Base-by-base conservation (phyloP, 2,113 vertebrate genomes). In the Silurus glanis region DNA sequence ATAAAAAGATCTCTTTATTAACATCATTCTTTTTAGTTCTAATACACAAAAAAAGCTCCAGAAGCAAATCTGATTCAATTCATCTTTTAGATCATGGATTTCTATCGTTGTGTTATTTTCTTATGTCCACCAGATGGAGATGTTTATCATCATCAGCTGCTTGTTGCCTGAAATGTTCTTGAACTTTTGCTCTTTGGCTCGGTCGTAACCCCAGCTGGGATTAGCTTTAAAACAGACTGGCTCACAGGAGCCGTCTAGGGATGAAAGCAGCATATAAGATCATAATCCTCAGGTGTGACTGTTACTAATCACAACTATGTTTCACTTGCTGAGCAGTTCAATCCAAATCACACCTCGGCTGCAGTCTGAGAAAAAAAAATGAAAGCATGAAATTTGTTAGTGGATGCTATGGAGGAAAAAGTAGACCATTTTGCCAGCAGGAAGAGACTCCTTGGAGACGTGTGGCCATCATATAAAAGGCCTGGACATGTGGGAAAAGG, bases 401-500 rank as follows among this genome's bases (percentile, higher is more conserved):
- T 92, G 90, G 87, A 90, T 90, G 84, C 89, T 86, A 9, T 79
- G 25, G 56, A 80, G 61, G 72, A 75, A 62, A 37, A 71, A 89
- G 75, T 13, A 88, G 86, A 62, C 87, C 89, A 51, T 74, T 72
- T 82, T 81, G 88, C 76, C 89, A 89, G 90, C 79, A 87, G 84
- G 85, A 14, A 86, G 83, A 62, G 37, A 58, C 67, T 84, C 91
- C 86, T 83, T 21, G 8, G 74, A 90, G 90, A 82, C 74, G 56
- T 83, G 69, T 82, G 84, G 78, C 82, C 82, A 82, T 82, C 61
- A 86, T 89, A 86, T 92, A 89, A 93, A 90, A 90, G 85, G 84
- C 67, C 78, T 49, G 74, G 86, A 91, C 92, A 92, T 93, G 91
- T 92, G 91, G 91, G 87, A 83, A 93, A 94, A 86, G 80, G 87